These are phyloP conservation scores for Molothrus aeneus DNA, from an alignment of 2,797 vertebrate genomes.

Conservation along the genomic window DNA sequence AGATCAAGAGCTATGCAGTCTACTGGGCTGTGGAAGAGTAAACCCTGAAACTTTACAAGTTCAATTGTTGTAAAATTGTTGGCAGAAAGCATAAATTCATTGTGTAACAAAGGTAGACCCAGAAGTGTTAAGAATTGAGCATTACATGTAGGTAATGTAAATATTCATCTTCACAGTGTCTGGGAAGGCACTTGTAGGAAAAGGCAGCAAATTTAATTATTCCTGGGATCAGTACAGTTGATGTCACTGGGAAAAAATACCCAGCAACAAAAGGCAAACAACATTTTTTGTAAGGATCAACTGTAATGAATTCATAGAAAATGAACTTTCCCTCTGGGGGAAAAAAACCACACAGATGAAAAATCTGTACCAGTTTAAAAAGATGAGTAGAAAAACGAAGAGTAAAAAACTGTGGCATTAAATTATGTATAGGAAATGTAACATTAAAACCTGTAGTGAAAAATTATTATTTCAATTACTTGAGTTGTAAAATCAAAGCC, in stretches of 20 bases:
- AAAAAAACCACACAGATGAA: background rate
- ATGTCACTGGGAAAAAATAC: accelerated
- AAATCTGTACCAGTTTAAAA: background rate
- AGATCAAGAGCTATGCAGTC: background rate
- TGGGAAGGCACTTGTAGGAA: background rate
- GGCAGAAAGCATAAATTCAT: background rate
- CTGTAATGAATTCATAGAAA: background rate
- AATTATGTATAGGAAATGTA: background rate
- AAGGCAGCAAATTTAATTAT: background rate
- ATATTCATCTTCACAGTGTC: background rate
- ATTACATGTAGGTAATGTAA: background rate
- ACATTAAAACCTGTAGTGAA: background rate
- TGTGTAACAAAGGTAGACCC: background rate
- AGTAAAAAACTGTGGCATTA: background rate
- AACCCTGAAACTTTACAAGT: background rate
- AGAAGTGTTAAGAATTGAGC: background rate
- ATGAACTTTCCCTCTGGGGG: background rate
- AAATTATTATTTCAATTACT: background rate
- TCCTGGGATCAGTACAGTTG: background rate
- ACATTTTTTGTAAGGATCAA: background rate
- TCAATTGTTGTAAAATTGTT: background rate
- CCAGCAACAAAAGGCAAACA: accelerated
- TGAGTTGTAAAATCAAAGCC: background rate
- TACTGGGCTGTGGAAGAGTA: background rate
- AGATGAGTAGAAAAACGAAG: background rate